Evolutionary conservation across 2,113 vertebrate genomes (phyloP), one percentile per base, ranked within the genome.

Genomic region (Sterna hirundo): DNA sequence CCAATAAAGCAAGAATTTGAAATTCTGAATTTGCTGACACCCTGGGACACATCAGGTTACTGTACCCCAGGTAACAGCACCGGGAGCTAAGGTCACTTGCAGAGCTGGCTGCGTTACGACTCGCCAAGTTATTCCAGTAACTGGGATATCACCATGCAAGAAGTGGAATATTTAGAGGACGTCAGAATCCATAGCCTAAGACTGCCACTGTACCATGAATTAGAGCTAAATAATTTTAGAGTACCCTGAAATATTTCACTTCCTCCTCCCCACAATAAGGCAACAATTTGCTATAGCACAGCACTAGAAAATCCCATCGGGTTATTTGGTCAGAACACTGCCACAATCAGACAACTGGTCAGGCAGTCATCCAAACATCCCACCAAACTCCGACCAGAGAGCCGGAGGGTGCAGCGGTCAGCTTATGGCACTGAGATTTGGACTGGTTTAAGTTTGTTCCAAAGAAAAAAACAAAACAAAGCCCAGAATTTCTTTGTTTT

Each of bases 241-340:
- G 91, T 93, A 95, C 90, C 90, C 74, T 79, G 74, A 87, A 90
- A 58, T 47, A 44, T 27, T 86, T 84, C 32, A 62, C 22, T 64
- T 88, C 46, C 57, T 89, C 57, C 52, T 90, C 46, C 60, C n/a
- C 13, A 4, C 54, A 57, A 55, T 14, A 78, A 84, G 62, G 40
- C 38, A 93, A 86, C 5, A 5, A 62, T 65, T 49, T 87, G 38
- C n/a, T 80, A 29, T 23, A 78, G n/a, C 60, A 83, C 15, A 86
- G 51, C 42, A 58, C 29, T 46, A 70, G 27, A 94, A 86, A 90
- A 66, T 44, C 54, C 34, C 61, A 36, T 11, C 18, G 15, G 19
- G n/a, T 88, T 82, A 78, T 65, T 89, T 91, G 94, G 86, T 90
- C 70, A 83, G 54, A 81, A 77, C 10, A 27, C 80, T 90, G 84